Base-by-base conservation (phyloP, 1,140 invertebrate genomes). In the Nebria ingens region DNA sequence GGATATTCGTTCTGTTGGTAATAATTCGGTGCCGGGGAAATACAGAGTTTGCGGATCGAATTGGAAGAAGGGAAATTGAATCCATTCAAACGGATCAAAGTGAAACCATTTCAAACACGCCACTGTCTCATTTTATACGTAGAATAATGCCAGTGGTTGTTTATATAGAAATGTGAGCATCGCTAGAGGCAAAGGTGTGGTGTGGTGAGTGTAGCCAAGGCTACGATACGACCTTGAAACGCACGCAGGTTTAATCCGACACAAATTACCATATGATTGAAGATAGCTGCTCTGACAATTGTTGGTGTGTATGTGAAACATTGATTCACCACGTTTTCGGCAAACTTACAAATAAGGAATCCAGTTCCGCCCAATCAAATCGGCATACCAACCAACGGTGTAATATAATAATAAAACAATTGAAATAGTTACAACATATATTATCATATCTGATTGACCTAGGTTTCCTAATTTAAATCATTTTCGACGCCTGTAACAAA, bases 51-150 rank as follows among this genome's bases (percentile, higher is more conserved):
- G 25, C 25, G 13, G 40, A 45, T 45, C 25, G 15, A 45, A 45
- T 17, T 17, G 15, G 40, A 45, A 17, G 15, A 9, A 34, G 17
- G 40, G 40, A 45, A 45, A 45, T 17, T 45, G 40, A 45, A 45
- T 45, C 17, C 9, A 45, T 17, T 45, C 9, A 45, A 45, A 11
- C 40, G 17, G 15, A 45, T 45, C 40, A 45, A 45, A 45, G 40
- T 45, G 40, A 17, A 45, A 34, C 25, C 42, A 25, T 52, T 20
- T 53, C 40, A 22, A 19, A 54, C 9, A 54, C 19, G 15, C 19
- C 19, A 21, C 20, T 23, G 1, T 50, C 60, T 63, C 40, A 70
- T 67, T 76, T 73, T 2, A 76, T 68, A 15, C 76, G 40, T 45
- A 9, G 17, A 6, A 6, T 11, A 45, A 17, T 45, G 6, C 4